Base-by-base conservation (phyloP, 2,797 vertebrate genomes). In the Clarias platycephalus region DNA sequence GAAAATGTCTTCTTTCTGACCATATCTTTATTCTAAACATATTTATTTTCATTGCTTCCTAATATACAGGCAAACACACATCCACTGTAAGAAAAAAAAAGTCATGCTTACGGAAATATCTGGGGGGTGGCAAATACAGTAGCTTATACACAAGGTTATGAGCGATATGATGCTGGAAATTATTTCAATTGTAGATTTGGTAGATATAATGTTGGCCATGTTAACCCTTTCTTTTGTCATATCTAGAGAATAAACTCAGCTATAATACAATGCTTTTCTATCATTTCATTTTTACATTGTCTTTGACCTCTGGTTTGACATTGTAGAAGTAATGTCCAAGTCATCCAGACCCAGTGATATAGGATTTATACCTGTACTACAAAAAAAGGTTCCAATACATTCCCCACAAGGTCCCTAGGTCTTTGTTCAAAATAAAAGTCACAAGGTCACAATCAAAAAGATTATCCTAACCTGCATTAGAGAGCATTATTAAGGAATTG, bases 171-270 rank as follows among this genome's bases (percentile, higher is more conserved):
- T 9, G 1, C 28, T 34, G 53, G 2, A 31, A 28, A 57, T 68
- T 26, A 81, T 68, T 81, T 16, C 28, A 55, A 4, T 70, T 81
- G 49, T 57, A 22, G 22, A n/a, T 5, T 71, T 71, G 68, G 70
- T 49, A 26, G 40, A 26, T 44, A 49, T 13, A 72, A 49, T 49
- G 40, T n/a, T 71, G 37, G 22, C 0, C 22, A n/a, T 26, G 40
- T n/a, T 44, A 71, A 71, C 37, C 68, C 68, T 49, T 37, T 28
- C 13, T 53, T 72, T 71, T 37, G 49, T 26, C 44, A 53, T 1
- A 53, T 74, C 53, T 74, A 26, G 44, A n/a, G 40, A 16, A 74
- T 53, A 9, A 28, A 55, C 49, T 53, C 8, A 70, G 40, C 8
- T 22, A 10, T 44, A 44, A 44, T 71, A n/a, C 5, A n/a, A n/a